phyloP scores from a whole-genome alignment of 2,113 vertebrate genomes.

The Furnarius figulus region DNA sequence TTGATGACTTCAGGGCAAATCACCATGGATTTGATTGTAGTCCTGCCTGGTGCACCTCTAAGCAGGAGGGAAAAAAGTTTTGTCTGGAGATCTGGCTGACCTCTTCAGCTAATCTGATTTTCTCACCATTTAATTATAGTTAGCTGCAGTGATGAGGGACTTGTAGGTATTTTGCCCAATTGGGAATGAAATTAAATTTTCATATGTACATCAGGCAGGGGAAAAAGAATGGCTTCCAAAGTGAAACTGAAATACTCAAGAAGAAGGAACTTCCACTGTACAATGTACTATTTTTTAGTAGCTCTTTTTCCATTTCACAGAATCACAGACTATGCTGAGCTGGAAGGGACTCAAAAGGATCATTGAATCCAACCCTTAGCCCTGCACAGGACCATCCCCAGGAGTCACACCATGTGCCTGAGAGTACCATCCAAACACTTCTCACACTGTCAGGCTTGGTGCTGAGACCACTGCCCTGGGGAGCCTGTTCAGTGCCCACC shows the following conservation, averaged over 20 bases:
- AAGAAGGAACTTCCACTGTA: neutral
- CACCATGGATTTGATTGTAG: neutral
- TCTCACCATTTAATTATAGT: constrained; percentile 3
- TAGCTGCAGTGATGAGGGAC: neutral
- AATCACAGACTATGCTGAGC: neutral
- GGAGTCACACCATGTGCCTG: neutral
- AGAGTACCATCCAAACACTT: neutral
- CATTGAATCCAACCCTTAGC: neutral
- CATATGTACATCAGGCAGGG: neutral
- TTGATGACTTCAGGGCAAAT: neutral
- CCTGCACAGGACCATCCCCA: neutral
- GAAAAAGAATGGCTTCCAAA: neutral
- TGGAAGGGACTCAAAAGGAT: neutral
- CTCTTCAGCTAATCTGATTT: neutral
- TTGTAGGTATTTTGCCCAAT: neutral
- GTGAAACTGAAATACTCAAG: neutral
- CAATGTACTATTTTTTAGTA: accelerated
- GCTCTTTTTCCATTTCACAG: neutral
- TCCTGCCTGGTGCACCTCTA: neutral
- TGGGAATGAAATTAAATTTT: neutral
- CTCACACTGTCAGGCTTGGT: neutral
- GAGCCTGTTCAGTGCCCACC: neutral
- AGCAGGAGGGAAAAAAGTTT: neutral
- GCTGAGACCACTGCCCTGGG: neutral
- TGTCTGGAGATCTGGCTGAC: neutral